Evolutionary conservation across 2,113 vertebrate genomes (phyloP).

Genomic region (Antechinus flavipes): DNA sequence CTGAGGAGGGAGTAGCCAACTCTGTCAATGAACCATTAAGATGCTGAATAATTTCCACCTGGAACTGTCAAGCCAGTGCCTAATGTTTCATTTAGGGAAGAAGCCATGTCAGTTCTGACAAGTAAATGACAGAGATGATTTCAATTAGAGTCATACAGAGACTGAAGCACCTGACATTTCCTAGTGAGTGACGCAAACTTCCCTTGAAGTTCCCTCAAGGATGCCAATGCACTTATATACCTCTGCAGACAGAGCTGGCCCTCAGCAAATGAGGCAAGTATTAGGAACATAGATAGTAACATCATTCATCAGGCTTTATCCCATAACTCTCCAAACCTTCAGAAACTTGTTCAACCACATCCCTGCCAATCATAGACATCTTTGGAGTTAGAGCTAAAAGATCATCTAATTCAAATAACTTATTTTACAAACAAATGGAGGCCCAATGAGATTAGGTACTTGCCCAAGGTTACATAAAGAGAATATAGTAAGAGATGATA

Average conservation of each 20-base stretch:
- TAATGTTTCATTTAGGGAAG: slow-evolving; percentile 79
- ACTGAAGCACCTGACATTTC: slow-evolving; percentile 68
- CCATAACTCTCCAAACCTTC: neutral
- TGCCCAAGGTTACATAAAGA: neutral
- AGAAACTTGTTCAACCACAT: neutral
- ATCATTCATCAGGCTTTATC: neutral
- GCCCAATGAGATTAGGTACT: neutral
- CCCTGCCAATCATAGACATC: neutral
- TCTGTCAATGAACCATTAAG: slow-evolving; percentile 79
- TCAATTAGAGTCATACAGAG: slow-evolving; percentile 78
- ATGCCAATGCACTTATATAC: slow-evolving; percentile 63
- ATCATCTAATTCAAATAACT: neutral
- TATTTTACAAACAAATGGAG: neutral
- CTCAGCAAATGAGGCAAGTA: neutral
- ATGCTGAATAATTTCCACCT: slow-evolving; percentile 76
- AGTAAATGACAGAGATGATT: slow-evolving; percentile 82
- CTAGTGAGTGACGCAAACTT: slow-evolving; percentile 60
- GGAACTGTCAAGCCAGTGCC: slow-evolving; percentile 77
- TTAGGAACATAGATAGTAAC: neutral
- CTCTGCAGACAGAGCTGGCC: neutral
- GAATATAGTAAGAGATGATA: neutral
- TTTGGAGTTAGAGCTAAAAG: neutral
- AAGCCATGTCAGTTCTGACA: slow-evolving; percentile 72
- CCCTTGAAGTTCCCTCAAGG: slow-evolving; percentile 64
- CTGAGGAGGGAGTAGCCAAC: slow-evolving; percentile 67